Base-by-base conservation (phyloP, 2,888 invertebrate genomes). In the Tolmerus cingulatus region DNA sequence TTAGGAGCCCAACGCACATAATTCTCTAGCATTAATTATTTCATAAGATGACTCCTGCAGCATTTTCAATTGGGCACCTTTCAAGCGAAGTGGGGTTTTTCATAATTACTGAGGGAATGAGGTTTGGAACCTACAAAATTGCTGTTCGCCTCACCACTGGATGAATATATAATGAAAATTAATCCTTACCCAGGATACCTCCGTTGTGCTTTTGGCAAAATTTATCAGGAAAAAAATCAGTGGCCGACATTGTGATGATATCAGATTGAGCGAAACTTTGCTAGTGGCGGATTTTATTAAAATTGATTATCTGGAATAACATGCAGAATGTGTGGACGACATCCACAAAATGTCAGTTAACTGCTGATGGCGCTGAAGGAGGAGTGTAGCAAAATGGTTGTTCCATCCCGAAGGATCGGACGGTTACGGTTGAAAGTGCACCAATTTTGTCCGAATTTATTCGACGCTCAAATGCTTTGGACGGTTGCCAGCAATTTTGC, bases 251-350 rank as follows among this genome's bases (percentile, higher is more conserved):
- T 66, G 4, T 8, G 66, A n/a, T 66, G 66, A 66, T 66, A 9
- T 23, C 66, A 66, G 66, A 66, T 66, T 66, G 66, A 27, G 66
- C 66, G 66, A 23, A 66, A 27, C 66, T 66, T 66, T 66, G 66
- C 27, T 66, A 27, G 66, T 66, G 27, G 66, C 23, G 27, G 27
- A 19, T 66, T 34, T 76, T 76, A 76, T 76, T 76, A 76, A 76
- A 76, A 76, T 76, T 76, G 76, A 76, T 76, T 76, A 76, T 76
- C 76, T 76, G 76, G 76, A 16, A 76, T 76, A 34, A 76, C 37
- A 76, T 76, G 76, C 34, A 76, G 37, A 76, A 76, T 76, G 37
- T 76, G 37, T 34, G 76, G 19, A 37, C 37, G 37, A 66, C 66
- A 66, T 37, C 27, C 66, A 66, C 37, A 37, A 76, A 27, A 76